Conservation (phyloP, 2,797 vertebrate genomes). For the Lophotriccus pileatus region DNA sequence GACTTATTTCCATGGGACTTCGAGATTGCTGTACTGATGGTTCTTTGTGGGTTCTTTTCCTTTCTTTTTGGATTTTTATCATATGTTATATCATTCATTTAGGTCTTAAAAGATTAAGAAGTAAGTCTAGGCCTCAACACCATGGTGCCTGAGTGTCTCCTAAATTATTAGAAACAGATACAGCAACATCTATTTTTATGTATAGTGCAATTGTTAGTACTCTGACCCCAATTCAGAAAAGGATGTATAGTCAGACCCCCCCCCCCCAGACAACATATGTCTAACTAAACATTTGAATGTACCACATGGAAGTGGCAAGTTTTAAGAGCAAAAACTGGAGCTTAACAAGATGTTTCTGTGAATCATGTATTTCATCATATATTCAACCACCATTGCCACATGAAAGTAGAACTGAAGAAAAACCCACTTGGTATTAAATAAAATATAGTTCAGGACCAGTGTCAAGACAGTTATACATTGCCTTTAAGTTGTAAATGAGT, state of each 20-base stretch:
- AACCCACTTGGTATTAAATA: neutral
- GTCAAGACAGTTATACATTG: neutral
- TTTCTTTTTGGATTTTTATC: slow-evolving; percentile 30
- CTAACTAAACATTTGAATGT: neutral
- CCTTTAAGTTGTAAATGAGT: neutral
- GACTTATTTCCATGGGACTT: neutral
- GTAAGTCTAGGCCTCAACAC: slow-evolving; percentile 1
- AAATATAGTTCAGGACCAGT: neutral
- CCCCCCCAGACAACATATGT: rapidly evolving
- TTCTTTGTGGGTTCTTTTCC: neutral
- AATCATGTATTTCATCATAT: neutral
- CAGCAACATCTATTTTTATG: neutral
- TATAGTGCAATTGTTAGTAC: neutral
- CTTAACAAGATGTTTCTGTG: neutral
- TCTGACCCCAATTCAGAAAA: neutral
- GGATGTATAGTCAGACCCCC: neutral
- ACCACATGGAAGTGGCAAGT: neutral
- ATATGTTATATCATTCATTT: slow-evolving; percentile 7
- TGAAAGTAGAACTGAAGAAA: neutral
- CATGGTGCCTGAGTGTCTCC: slow-evolving; percentile 39
- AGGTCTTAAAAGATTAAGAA: slow-evolving; percentile 20
- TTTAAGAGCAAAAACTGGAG: neutral
- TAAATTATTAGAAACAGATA: slow-evolving; percentile 50
- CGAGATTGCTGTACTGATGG: neutral
- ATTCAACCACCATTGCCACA: neutral